Base-by-base conservation (phyloP, 2,113 vertebrate genomes). In the Larimichthys crocea region DNA sequence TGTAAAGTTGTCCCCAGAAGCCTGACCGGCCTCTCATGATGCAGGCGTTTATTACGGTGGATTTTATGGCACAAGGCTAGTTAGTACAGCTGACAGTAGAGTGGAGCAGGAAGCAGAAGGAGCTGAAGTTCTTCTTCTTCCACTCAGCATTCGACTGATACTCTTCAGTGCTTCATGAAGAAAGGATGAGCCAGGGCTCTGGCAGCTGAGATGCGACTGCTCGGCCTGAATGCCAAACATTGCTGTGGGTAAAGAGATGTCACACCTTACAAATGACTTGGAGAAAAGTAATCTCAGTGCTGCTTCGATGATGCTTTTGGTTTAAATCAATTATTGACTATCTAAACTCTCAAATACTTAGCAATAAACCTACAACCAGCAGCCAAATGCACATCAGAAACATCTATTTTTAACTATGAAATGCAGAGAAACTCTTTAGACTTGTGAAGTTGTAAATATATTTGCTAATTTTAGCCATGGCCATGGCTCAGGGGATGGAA, bases 121-220 rank as follows among this genome's bases (percentile, higher is more conserved):
- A 61, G 31, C 2, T 10, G 42, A n/a, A 3, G 50, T 79, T 14
- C 1, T 17, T 14, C 17, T 50, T 66, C 49, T 29, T 26, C 60
- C 40, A 12, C 49, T 73, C 71, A 5, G 46, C 31, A 3, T 71
- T 61, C 16, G 0, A 19, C 69, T 0, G 19, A 46, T 64, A 46
- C 22, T 46, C 82, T 59, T 90, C 83, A 92, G 42, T 53, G 42
- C 57, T 80, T 89, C 75, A 11, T 60, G 52, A 95, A 92, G 87
- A 94, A 94, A 22, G 93, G 89, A 56, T 95, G 95, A 53, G 74
- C 71, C 86, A 96, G 90, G 22, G 94, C 94, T 86, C 84, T 84
- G 42, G 77, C 90, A 0, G 95, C 93, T 2, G 95, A 93, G 88
- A 95, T 91, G 57, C 95, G 94, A 22, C 59, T 46, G 72, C 71